Conservation (phyloP, 2,797 vertebrate species). For the Acrocephalus scirpaceus region DNA sequence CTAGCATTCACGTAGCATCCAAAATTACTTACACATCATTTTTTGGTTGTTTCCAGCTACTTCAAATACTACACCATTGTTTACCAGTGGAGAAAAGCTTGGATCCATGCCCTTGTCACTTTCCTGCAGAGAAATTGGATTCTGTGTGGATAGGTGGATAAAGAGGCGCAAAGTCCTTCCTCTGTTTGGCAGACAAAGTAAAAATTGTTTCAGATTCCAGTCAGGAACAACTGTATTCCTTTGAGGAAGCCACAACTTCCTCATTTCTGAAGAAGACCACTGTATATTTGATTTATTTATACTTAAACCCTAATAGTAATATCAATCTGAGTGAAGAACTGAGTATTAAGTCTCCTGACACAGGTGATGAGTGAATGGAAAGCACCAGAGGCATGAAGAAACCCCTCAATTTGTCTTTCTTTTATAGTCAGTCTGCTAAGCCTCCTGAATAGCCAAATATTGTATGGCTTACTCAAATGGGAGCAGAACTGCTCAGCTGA, state of each 20-base stretch:
- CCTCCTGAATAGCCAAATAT: not conserved
- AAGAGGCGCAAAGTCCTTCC: not conserved
- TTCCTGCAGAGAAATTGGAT: not conserved
- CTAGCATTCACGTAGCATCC: not conserved
- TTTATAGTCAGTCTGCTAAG: too few species aligned
- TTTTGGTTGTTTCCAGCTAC: not conserved
- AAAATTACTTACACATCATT: accelerated
- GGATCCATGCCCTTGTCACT: not conserved
- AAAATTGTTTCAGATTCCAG: not conserved
- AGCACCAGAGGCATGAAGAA: not conserved
- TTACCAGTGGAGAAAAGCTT: not conserved
- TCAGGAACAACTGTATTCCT: not conserved
- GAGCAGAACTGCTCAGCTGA: not conserved
- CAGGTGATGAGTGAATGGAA: not conserved
- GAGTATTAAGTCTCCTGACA: not conserved
- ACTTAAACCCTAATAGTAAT: not conserved
- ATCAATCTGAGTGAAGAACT: not conserved
- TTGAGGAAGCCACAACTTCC: not conserved
- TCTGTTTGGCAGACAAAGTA: not conserved
- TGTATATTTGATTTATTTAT: not conserved
- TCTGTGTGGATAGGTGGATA: not conserved
- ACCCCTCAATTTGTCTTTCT: not conserved
- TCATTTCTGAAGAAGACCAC: not conserved
- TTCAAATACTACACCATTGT: not conserved
- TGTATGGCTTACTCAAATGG: not conserved